Percentiles rank a stretch among this genome's conserved stretches.
phyloP scores from a whole-genome alignment of 2,797 vertebrate genomes.

The Cyprinodon diabolis region DNA sequence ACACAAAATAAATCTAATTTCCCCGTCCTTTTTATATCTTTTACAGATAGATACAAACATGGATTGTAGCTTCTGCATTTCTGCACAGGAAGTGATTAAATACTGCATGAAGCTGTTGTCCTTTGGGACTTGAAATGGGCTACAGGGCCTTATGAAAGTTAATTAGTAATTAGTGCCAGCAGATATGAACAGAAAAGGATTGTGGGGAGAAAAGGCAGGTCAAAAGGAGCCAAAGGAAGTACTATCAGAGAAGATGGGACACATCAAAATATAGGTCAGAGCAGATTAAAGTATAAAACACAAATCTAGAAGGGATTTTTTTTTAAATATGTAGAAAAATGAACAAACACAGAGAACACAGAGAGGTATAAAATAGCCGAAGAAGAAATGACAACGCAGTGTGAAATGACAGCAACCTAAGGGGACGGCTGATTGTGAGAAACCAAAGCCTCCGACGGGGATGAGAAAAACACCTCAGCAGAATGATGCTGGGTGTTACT shows the following conservation, averaged over 20 bases:
- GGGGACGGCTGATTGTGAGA: not conserved
- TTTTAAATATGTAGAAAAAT: not conserved
- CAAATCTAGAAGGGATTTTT: not conserved
- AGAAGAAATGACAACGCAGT: not conserved
- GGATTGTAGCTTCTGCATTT: not conserved
- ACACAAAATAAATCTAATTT: not conserved
- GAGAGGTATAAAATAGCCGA: not conserved
- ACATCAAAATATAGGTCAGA: not conserved
- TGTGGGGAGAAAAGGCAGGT: slow-evolving; percentile 22
- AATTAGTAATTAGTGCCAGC: slow-evolving; percentile 68
- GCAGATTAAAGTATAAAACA: not conserved
- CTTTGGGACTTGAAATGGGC: slow-evolving; percentile 35
- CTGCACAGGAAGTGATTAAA: slow-evolving; percentile 40
- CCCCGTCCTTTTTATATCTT: not conserved
- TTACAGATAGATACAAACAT: not conserved
- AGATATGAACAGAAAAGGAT: slow-evolving; percentile 43
- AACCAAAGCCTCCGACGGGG: slow-evolving; percentile 18
- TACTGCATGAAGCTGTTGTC: slow-evolving; percentile 30
- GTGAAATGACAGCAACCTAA: not conserved
- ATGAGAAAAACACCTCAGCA: slow-evolving; percentile 5
- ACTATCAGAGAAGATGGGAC: not conserved
- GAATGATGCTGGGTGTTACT: not conserved
- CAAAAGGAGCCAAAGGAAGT: slow-evolving; percentile 1
- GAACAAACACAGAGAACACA: not conserved
- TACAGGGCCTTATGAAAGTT: slow-evolving; percentile 57